Conservation (phyloP, 2,888 invertebrate species). For the Ametastegia equiseti region DNA sequence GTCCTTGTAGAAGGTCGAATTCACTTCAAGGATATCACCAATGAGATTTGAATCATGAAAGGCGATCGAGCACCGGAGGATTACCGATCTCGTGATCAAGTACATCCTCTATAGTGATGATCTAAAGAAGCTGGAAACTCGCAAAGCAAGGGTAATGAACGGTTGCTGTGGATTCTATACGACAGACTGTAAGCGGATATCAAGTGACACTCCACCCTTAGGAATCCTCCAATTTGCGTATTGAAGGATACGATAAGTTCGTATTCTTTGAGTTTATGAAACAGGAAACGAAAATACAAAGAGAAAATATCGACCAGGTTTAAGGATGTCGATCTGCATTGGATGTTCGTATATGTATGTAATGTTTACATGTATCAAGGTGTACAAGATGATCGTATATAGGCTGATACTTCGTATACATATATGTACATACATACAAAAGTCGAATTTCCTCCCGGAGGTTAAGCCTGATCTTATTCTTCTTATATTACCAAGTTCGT, state of each 20-base stretch:
- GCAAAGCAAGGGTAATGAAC: neutral
- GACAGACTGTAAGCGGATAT: neutral
- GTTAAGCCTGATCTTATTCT: slow-evolving; percentile 3
- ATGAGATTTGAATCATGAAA: neutral
- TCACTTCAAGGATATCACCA: neutral
- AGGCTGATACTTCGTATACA: neutral
- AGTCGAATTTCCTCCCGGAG: neutral
- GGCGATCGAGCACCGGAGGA: neutral
- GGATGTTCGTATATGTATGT: neutral
- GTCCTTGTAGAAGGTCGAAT: too few species aligned
- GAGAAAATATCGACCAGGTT: too few species aligned
- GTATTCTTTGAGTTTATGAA: too few species aligned
- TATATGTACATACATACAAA: neutral
- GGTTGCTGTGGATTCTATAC: neutral
- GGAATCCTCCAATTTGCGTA: neutral
- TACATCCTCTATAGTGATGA: neutral
- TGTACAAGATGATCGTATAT: neutral
- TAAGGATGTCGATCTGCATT: too few species aligned
- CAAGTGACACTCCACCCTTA: neutral
- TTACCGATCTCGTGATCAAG: slow-evolving; percentile 9
- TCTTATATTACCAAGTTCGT: slow-evolving; percentile 5
- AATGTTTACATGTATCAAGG: neutral
- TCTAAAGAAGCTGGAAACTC: neutral
- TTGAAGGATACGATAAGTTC: too few species aligned
- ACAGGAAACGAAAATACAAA: too few species aligned